Evolutionary conservation across 1,140 invertebrate species (phyloP).

Genomic region (Caenorhabditis tropicalis): DNA sequence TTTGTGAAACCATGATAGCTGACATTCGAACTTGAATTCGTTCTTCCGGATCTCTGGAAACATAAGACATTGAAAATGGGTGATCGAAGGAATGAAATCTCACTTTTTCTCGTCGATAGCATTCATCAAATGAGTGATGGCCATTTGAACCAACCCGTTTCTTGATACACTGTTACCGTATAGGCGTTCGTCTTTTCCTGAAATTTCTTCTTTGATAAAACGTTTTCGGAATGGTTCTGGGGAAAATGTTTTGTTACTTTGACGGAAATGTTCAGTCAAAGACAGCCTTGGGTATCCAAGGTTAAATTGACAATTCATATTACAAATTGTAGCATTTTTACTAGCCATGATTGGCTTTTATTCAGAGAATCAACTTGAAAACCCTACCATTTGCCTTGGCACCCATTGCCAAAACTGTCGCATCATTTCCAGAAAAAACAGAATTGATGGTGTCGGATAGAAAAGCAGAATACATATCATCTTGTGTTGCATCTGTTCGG

Average conservation of each 20-base stretch:
- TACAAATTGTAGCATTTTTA: no score
- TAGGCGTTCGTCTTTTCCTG: conserved; percentile 52
- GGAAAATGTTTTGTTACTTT: no score
- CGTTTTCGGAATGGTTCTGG: no score
- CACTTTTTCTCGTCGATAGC: conserved; percentile 14
- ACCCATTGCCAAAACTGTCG: conserved; percentile 34
- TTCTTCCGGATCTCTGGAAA: conserved; percentile 38
- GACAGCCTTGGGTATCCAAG: no score
- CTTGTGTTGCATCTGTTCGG: conserved; percentile 40
- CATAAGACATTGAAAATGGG: neutral
- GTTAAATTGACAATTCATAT: no score
- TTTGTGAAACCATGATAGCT: conserved; percentile 59
- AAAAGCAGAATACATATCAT: conserved; percentile 16
- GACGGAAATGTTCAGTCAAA: no score
- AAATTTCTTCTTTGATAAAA: neutral
- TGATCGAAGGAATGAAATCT: neutral
- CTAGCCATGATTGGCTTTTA: no score
- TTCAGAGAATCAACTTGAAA: neutral
- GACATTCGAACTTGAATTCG: conserved; percentile 56
- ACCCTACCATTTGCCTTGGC: conserved; percentile 34
- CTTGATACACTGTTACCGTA: conserved; percentile 46
- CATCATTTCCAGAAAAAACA: conserved; percentile 45
- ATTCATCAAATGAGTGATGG: conserved; percentile 12
- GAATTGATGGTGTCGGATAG: conserved; percentile 42
- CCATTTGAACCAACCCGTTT: conserved; percentile 33